Evolutionary conservation across 2,888 invertebrate species (phyloP), one percentile per base, ranked within the genome.

Genomic region (Sarcophaga carnaria): DNA sequence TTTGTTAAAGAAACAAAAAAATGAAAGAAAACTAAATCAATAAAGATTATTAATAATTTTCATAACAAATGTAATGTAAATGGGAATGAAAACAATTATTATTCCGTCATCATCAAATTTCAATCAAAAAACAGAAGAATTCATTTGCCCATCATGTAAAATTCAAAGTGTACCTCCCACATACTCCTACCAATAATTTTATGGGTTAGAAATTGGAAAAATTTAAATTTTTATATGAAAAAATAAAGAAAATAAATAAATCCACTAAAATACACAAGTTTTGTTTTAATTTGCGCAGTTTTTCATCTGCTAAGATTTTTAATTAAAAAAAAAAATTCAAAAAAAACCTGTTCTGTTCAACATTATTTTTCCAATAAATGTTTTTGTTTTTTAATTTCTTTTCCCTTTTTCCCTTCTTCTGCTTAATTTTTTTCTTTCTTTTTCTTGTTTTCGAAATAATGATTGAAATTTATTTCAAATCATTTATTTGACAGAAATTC

Each of bases 1-100:
- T 63, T 76, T 76, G 12, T 62, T n/a, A 62, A 62, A n/a, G 62
- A 62, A 62, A 62, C 0, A 3, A 14, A 14, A 12, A 14, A 14
- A 22, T 1, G 22, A 14, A 49, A 49, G 14, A 49, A 67, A 75
- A 69, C 22, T 47, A 62, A 54, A 75, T 12, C 67, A 69, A 54
- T 62, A 75, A 75, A 49, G 22, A 75, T 75, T 62, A 63, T 67
- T 62, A 27, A 75, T 75, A 62, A 63, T 59, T 66, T 25, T 69
- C 20, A 70, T 71, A 11, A 60, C n/a, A 45, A 37, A 22, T 22
- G 3, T 3, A 14, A 14, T 11, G 37, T 37, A 37, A 37, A 37
- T 37, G 37, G 0, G 37, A 37, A 37, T 8, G 45, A 25, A 72
- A 80, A 59, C n/a, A 59, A 17, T 59, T 80, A 72, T 80, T 74